Base-by-base conservation (phyloP, 2,797 vertebrate species). In the Acropternis orthonyx region DNA sequence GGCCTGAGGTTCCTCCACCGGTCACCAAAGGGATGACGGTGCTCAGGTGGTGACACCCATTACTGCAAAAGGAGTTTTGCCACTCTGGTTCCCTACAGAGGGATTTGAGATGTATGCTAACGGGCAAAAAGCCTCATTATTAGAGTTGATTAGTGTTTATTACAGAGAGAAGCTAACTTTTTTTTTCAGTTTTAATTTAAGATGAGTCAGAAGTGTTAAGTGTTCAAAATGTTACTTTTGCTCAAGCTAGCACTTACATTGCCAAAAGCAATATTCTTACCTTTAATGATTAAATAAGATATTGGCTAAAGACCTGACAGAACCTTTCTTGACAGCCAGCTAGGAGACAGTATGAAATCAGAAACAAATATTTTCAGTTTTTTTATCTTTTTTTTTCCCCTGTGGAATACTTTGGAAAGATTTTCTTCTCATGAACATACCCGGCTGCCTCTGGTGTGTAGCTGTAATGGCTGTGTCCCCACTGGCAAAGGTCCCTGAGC, bases 351-450 rank as follows among this genome's bases (percentile, higher is more conserved):
- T 22, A 41, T 8, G 26, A 84, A 86, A 74, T 16, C 23, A 82
- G 37, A 62, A 67, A 62, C 11, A 30, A 56, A 7, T 39, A 59
- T 69, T 85, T 78, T 39, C 46, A 7, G 4, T 1, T 15, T 12
- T 66, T 41, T 8, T 3, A n/a, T n/a, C 6, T 2, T 3, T 2
- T 4, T 24, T 13, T 5, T 1, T 0, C 3, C 3, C 1, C 3
- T 1, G 4, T 1, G 2, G 32, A 93, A 62, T 34, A 76, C 14
- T 78, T 77, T 51, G 17, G 37, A 84, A 79, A 49, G 2, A 8
- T 54, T 80, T 81, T 39, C 9, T 79, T 75, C 44, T 43, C 4
- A 4, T 46, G 76, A 48, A 30, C 61, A 46, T 7, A 19, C 7
- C 18, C 3, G 8, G 0, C 15, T 77, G 32, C 28, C 51, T 72